phyloP scores from a whole-genome alignment of 2,888 invertebrate genomes.

The Asteroscopus sphinx region DNA sequence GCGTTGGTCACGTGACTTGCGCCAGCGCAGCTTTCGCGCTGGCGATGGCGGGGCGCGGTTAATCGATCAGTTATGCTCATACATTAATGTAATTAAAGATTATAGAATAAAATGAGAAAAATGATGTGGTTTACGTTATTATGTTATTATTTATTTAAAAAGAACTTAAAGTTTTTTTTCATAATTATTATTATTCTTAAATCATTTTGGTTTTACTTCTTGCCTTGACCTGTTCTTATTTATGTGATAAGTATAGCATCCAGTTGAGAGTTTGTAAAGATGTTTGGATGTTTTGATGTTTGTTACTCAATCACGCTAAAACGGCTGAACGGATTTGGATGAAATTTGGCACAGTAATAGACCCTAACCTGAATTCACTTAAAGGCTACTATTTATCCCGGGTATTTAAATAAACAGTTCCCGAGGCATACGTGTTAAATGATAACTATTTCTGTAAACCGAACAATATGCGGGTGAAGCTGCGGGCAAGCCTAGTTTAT shows the following conservation, averaged over 20 bases:
- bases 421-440: no score
- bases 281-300: no score
- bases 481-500: no score
- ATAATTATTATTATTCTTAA: constrained; percentile 29
- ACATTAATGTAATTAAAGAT: constrained; percentile 57
- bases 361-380: no score
- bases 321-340: no score
- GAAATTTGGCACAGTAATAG: no score
- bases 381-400: no score
- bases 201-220: constrained; percentile 15
- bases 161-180: constrained; percentile 22
- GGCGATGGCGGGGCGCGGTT: constrained; percentile 42
- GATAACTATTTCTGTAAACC: no score
- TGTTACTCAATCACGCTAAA: no score
- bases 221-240: constrained; percentile 11
- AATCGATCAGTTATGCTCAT: constrained; percentile 48
- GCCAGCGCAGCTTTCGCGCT: constrained; percentile 42
- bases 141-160: constrained; percentile 29
- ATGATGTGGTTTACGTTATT: constrained; percentile 26
- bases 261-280: no score
- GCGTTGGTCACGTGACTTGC: constrained; percentile 73
- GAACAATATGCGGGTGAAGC: no score
- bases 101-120: constrained; percentile 39
- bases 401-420: no score
- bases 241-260: constrained; percentile 1